A percentile compares a stretch with the other conserved stretches of the same genome.
These are phyloP conservation scores for Apotomis capreana DNA, from an alignment of 2,888 invertebrate species.

Conservation along the genomic window DNA sequence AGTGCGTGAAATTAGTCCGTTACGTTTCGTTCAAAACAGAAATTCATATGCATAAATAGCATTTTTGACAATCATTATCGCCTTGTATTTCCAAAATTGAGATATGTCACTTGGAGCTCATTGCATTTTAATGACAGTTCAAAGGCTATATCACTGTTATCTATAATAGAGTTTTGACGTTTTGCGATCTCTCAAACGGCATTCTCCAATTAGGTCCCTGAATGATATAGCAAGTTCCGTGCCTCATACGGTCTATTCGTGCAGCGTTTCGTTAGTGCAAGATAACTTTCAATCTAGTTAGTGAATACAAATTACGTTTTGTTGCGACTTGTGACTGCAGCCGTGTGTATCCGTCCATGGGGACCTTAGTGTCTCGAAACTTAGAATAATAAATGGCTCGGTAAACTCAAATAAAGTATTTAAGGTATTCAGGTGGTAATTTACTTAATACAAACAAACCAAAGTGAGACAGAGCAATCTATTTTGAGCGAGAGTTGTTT, in stretches of 20 bases:
- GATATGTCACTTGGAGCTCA: no score
- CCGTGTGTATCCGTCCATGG: constrained; percentile 17
- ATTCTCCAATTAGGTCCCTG: no score
- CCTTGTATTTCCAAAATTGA: no score
- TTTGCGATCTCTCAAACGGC: no score
- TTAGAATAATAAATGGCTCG: constrained; percentile 30
- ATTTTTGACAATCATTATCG: no score
- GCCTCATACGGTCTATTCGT: constrained; percentile 27
- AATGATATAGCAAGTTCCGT: constrained; percentile 6
- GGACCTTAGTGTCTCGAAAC: constrained; percentile 11
- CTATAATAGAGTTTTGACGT: no score
- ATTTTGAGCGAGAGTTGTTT: neutral
- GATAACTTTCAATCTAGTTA: constrained; percentile 33
- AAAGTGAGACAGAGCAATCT: constrained; percentile 20
- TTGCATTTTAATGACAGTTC: no score
- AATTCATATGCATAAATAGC: no score
- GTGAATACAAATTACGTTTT: constrained; percentile 21
- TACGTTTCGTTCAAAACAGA: no score
- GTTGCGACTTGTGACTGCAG: constrained; percentile 28
- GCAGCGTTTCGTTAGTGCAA: constrained; percentile 26
- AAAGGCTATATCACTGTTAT: no score
- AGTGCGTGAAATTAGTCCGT: no score
- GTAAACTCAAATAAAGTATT: constrained; percentile 24
- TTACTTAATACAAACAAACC: constrained; percentile 20
- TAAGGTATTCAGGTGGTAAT: constrained; percentile 16